These are phyloP conservation scores for Holcopasites calliopsidis DNA, from an alignment of 1,140 invertebrate genomes.

Conservation along the genomic window DNA sequence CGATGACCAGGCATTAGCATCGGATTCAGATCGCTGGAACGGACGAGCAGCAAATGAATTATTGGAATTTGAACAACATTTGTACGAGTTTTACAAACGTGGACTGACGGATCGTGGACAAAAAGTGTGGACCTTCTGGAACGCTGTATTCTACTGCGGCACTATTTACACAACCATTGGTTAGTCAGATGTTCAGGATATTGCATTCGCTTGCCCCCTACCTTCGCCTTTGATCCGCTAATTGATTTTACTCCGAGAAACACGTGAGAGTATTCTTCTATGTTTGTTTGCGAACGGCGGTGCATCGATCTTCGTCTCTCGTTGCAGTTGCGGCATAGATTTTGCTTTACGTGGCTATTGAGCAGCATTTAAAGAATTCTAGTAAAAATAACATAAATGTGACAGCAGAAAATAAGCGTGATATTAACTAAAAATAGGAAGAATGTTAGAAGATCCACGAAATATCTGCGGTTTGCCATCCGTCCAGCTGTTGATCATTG, in stretches of 20 bases:
- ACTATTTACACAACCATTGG: conserved; percentile 97
- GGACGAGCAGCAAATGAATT: conserved; percentile 76
- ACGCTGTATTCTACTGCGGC: conserved; percentile 94
- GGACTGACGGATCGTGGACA: conserved; percentile 75
- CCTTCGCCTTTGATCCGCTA: neutral
- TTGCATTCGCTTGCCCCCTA: neutral
- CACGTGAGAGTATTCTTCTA: conserved; percentile 39
- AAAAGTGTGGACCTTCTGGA: conserved; percentile 92
- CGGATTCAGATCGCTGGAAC: conserved; percentile 76
- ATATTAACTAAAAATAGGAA: too few relatives aligned
- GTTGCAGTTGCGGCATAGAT: neutral
- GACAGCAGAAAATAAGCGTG: too few relatives aligned
- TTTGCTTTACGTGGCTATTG: too few relatives aligned
- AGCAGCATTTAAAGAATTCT: too few relatives aligned
- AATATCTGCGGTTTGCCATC: neutral
- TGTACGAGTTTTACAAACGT: conserved; percentile 81
- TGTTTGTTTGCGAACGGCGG: neutral
- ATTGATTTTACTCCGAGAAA: conserved; percentile 38
- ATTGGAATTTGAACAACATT: conserved; percentile 80
- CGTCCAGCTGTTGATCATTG: neutral
- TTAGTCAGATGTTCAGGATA: conserved; percentile 76
- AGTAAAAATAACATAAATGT: too few relatives aligned
- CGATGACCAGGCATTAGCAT: conserved; percentile 64
- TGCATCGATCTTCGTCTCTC: neutral
- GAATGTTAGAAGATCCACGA: too few relatives aligned